A percentile compares a stretch with the other conserved stretches of the same genome.
phyloP scores from a whole-genome alignment of 2,113 vertebrate species.

The Tiliqua scincoides region DNA sequence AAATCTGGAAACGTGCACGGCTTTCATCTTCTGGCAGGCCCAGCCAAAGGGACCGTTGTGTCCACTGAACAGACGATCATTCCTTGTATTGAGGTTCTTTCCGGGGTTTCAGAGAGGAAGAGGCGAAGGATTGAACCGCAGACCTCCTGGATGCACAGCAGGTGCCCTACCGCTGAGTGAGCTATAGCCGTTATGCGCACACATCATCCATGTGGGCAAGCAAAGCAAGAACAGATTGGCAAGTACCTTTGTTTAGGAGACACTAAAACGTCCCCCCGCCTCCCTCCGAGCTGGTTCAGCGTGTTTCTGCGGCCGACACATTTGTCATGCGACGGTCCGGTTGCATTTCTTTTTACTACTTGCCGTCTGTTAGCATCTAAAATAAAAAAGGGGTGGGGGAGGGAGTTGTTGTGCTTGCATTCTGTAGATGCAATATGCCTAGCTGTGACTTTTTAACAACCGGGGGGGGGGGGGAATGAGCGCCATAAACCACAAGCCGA shows the following conservation, averaged over 20 bases:
- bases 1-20: background rate
- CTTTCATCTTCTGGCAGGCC: background rate
- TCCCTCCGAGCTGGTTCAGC: slow-evolving; percentile 21
- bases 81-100: background rate
- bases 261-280: background rate
- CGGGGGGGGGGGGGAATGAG: background rate
- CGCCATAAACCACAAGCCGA: background rate
- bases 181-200: background rate
- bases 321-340: slow-evolving; percentile 16
- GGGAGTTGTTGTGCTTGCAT: background rate
- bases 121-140: too few species aligned
- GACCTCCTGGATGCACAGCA: too few species aligned
- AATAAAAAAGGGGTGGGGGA: background rate
- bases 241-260: background rate
- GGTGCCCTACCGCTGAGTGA: too few species aligned
- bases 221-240: slow-evolving; percentile 13
- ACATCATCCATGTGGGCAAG: background rate
- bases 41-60: background rate
- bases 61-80: too few species aligned
- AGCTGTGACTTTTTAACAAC: background rate
- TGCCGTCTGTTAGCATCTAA: background rate
- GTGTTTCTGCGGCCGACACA: background rate
- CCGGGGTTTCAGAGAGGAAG: too few species aligned
- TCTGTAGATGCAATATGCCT: slow-evolving; percentile 4
- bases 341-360: slow-evolving; percentile 8